Conservation (phyloP, 2,888 invertebrate species). For the Dione juno region DNA sequence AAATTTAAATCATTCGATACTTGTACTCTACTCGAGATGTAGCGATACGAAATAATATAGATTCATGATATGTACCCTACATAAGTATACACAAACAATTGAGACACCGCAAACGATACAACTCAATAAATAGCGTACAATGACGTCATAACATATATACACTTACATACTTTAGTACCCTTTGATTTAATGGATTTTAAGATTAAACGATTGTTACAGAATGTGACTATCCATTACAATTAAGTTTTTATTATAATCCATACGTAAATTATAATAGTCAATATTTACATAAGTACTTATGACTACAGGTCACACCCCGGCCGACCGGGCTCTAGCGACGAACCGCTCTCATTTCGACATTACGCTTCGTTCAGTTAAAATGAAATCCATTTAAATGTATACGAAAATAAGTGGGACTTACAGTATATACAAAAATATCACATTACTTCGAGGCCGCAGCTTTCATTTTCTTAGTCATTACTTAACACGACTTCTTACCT, state of each 20-base stretch:
- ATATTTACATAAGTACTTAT: conserved; percentile 80
- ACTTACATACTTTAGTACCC: conserved; percentile 81
- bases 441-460: conserved; percentile 84
- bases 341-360: conserved; percentile 63
- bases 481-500: conserved; percentile 77
- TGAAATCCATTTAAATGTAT: conserved; percentile 82
- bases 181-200: conserved; percentile 77
- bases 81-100: conserved; percentile 78
- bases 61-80: conserved; percentile 80
- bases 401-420: conserved; percentile 83
- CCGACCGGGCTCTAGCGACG: conserved; percentile 52
- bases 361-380: conserved; percentile 75
- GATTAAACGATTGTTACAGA: conserved; percentile 74
- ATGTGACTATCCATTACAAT: conserved; percentile 68
- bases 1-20: conserved; percentile 37
- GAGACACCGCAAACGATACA: conserved; percentile 76
- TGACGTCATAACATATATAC: conserved; percentile 77
- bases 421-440: conserved; percentile 84
- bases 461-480: conserved; percentile 80
- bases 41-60: conserved; percentile 61
- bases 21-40: conserved; percentile 35
- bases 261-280: conserved; percentile 67
- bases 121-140: conserved; percentile 79
- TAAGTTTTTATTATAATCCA: conserved; percentile 60
- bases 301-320: conserved; percentile 56